A percentile compares a stretch with the other conserved stretches of the same genome.
Conservation (phyloP, 2,888 invertebrate species). For the Elaeidobius kamerunicus region DNA sequence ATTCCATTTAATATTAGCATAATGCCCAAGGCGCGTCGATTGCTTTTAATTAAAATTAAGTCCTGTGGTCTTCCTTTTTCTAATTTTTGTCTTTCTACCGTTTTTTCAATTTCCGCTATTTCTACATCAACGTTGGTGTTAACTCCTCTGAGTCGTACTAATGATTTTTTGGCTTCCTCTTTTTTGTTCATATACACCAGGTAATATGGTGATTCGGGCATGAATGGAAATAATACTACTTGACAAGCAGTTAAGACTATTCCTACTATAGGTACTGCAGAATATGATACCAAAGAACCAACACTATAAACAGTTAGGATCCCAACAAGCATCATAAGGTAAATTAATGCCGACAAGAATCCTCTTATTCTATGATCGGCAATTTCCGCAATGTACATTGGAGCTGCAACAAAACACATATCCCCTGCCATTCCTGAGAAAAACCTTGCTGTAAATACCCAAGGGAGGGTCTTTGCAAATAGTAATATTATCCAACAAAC, state of each 20-base stretch:
- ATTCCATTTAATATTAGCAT: constrained; percentile 45
- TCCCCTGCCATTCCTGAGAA: constrained; percentile 41
- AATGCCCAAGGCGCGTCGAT: constrained; percentile 45
- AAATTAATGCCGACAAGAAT: constrained; percentile 44
- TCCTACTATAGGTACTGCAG: constrained; percentile 24
- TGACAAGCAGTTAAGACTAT: constrained; percentile 39
- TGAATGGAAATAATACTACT: constrained; percentile 43
- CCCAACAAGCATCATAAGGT: constrained; percentile 45
- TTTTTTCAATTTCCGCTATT: constrained; percentile 38
- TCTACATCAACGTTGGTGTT: constrained; percentile 41
- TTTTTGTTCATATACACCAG: constrained; percentile 40
- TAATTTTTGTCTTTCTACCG: constrained; percentile 42
- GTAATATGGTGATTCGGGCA: constrained; percentile 48
- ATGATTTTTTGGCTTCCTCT: constrained; percentile 41
- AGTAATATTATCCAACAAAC: constrained; percentile 43
- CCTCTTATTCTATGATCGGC: constrained; percentile 46
- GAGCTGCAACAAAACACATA: constrained; percentile 45
- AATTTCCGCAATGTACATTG: constrained; percentile 48
- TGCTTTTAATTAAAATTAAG: constrained; percentile 43
- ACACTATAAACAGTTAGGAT: constrained; percentile 43
- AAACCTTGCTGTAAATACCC: constrained; percentile 41
- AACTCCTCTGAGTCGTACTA: constrained; percentile 39
- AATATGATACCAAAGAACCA: constrained; percentile 43
- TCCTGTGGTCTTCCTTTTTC: constrained; percentile 45
- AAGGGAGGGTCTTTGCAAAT: constrained; percentile 35